Base-by-base conservation (phyloP, 2,888 invertebrate genomes). In the Mechanitis mazaeus region DNA sequence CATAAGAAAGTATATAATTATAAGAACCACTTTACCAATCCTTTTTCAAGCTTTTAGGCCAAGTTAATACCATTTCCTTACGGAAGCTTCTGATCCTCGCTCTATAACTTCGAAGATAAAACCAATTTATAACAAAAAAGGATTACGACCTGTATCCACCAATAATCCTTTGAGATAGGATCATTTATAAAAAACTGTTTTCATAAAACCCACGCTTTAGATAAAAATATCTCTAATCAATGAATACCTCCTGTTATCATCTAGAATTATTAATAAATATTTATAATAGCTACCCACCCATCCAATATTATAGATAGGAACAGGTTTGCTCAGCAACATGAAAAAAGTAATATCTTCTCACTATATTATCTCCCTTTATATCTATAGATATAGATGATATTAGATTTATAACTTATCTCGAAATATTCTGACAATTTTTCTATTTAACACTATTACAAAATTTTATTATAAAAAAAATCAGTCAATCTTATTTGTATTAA, bases 281-380 rank as follows among this genome's bases (percentile, higher is more conserved):
- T 56, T 45, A 61, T 61, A 56, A 33, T 45, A 56, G 28, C 35
- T 33, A 61, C 59, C 56, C 42, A 56, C 61, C 42, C 59, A 53
- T 50, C 58, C 12, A 35, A 56, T 55, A 54, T 59, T 56, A 38
- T 54, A 54, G 45, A 60, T 54, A 65, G 53, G 63, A 28, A 42
- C 9, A 42, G 11, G 12, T 35, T 35, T 42, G 56, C 46, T 9
- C 20, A 33, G 56, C 46, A 46, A 56, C 56, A 33, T 33, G 33
- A 11, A 33, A 20, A 20, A 46, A 35, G 33, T 31, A 33, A 11
- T 4, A 20, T 12, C 35, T 20, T 4, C 20, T 55, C 7, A 20
- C 20, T 35, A 35, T 35, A 35, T 35, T 35, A 35, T 35, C 35
- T 35, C 35, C 4, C 1, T 2, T 35, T 35, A 2, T 35, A 35